phyloP scores from a whole-genome alignment of 2,113 vertebrate genomes.

The Hiodon tergisus region DNA sequence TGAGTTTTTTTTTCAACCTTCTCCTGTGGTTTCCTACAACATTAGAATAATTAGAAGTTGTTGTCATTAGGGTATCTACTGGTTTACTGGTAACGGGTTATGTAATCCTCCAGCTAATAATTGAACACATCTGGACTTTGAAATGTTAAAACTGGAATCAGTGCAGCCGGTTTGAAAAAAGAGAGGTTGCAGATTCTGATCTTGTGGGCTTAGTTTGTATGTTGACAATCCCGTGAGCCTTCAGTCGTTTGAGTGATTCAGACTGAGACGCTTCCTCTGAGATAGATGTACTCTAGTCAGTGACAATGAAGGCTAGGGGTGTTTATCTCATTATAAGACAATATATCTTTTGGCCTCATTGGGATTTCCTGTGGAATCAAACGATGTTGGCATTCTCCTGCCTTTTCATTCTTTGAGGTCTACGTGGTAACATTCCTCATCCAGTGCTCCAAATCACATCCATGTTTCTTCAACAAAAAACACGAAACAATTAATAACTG shows the following conservation, averaged over 20 bases:
- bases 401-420: background rate
- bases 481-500: background rate
- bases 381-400: background rate
- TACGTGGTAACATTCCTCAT: background rate
- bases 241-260: no score
- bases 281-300: no score
- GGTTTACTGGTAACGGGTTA: background rate
- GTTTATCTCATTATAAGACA: no score
- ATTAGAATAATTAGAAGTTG: background rate
- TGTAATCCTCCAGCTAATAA: background rate
- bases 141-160: background rate
- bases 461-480: background rate
- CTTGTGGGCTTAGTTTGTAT: background rate
- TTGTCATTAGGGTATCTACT: background rate
- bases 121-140: background rate
- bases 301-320: no score
- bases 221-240: background rate
- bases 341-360: background rate
- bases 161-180: background rate
- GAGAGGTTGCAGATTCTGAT: background rate
- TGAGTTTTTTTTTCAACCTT: background rate
- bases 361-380: background rate
- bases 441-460: background rate
- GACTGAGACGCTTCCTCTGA: no score
- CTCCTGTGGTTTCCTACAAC: background rate